Evolutionary conservation across 2,113 vertebrate genomes (phyloP).

Genomic region (Grallaria varia): DNA sequence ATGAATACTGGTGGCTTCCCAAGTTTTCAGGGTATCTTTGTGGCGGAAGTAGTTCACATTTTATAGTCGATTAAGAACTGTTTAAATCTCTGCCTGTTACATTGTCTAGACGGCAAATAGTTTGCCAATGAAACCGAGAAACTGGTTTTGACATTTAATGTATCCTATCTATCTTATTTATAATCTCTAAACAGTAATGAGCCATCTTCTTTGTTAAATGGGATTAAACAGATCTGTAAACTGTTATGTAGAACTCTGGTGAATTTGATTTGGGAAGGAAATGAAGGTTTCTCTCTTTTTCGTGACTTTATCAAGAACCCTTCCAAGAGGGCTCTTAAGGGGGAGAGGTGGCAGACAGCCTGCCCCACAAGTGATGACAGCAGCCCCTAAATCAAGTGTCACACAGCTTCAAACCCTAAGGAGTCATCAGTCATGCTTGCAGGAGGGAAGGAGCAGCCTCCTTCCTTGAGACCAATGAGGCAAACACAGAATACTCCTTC

Average conservation of each 20-base stretch:
- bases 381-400: slow-evolving; percentile 29
- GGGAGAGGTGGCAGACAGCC: neutral
- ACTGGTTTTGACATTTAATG: neutral
- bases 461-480: slow-evolving; percentile 40
- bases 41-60: neutral
- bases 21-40: neutral
- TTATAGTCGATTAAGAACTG: neutral
- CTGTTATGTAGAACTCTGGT: fast-evolving
- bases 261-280: neutral
- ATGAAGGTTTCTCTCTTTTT: neutral
- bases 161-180: neutral
- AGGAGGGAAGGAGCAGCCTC: slow-evolving; percentile 25
- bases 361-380: slow-evolving; percentile 1
- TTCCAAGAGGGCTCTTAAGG: neutral
- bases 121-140: neutral
- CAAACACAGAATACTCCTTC: slow-evolving; percentile 22
- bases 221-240: neutral
- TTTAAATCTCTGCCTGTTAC: neutral
- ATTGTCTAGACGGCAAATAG: neutral
- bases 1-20: neutral
- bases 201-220: neutral
- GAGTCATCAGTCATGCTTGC: slow-evolving; percentile 37
- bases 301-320: neutral
- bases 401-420: neutral
- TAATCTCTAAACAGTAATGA: neutral